Evolutionary conservation across 2,888 invertebrate genomes (phyloP), one percentile per base, ranked within the genome.

Genomic region (Pristionchus japonicus): DNA sequence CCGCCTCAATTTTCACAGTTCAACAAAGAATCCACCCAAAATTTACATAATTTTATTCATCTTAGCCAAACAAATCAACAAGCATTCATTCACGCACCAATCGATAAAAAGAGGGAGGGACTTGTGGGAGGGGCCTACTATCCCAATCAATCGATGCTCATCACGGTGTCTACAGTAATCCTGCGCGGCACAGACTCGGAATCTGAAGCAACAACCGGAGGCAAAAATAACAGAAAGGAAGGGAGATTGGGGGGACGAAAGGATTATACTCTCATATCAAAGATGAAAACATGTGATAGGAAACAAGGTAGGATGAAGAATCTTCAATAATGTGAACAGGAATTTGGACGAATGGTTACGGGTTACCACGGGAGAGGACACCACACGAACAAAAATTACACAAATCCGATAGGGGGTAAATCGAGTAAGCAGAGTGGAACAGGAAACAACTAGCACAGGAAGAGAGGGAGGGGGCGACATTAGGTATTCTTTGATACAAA

Each of bases 401-500:
- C 77, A 77, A 77, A 37, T 70, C 64, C 64, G 64, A 64, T 6
- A 34, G 23, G 23, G 40, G n/a, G n/a, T 3, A 77, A 43, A 27
- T 23, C 43, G 43, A 43, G 77, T 27, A 77, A 77, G 77, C 77
- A 77, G 77, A 34, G 3, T 17, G 77, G n/a, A n/a, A n/a, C n/a
- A n/a, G n/a, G n/a, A n/a, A 77, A n/a, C 43, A 43, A 77, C 77
- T 77, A 77, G 77, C 43, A 77, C 77, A 77, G 37, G 43, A 40
- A 23, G 37, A 17, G 20, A 67, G 77, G 40, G 37, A 47, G 20
- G n/a, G n/a, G n/a, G n/a, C n/a, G n/a, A 70, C 70, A 77, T 77
- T 77, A n/a, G 77, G 77, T 77, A 77, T 77, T 77, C 77, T 77
- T 77, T 77, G 77, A 77, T 77, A 77, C 77, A 77, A 77, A 47